Evolutionary conservation across 2,888 invertebrate genomes (phyloP), one percentile per base, ranked within the genome.

Genomic region (Eudasyphora cyanicolor): DNA sequence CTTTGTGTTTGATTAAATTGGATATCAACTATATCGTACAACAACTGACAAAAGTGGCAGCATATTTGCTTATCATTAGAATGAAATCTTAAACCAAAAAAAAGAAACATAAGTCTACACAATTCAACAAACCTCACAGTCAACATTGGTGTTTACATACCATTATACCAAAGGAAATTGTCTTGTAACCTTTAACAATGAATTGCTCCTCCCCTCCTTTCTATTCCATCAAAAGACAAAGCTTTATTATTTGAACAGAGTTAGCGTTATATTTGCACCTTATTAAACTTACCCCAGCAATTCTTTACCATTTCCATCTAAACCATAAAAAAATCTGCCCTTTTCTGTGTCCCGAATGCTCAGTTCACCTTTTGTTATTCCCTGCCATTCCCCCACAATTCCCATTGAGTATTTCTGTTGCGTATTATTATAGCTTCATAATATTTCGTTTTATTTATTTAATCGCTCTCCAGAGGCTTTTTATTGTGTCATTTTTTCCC

Each of bases 401-500:
- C 67, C 60, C 38, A 24, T 6, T 32, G 64, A 42, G 42, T 3
- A 38, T 38, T 35, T 76, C 64, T 64, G 42, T 54, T 62, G 8
- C 8, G 17, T 76, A 81, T 73, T 81, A 79, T 76, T 69, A 82
- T 81, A 45, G 71, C 76, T 76, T 76, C 64, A 81, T 84, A 81
- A 69, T 80, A 64, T 82, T 82, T 82, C 73, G 57, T 73, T 78
- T 76, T 82, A 74, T 84, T 82, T 84, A 82, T 73, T 82, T 82
- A 82, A 84, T 84, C 78, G 78, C 29, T 7, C 84, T 73, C 84
- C 8, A 69, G 84, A 84, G 84, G 67, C 78, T 79, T 84, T 71
- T 82, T 84, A 82, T 78, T 82, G 70, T 84, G 75, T 82, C 81
- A 78, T 81, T 78, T 78, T 38, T n/a, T 17, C 12, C 19, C 24